Base-by-base conservation (phyloP, 2,888 invertebrate genomes). In the Dorcus hopei region DNA sequence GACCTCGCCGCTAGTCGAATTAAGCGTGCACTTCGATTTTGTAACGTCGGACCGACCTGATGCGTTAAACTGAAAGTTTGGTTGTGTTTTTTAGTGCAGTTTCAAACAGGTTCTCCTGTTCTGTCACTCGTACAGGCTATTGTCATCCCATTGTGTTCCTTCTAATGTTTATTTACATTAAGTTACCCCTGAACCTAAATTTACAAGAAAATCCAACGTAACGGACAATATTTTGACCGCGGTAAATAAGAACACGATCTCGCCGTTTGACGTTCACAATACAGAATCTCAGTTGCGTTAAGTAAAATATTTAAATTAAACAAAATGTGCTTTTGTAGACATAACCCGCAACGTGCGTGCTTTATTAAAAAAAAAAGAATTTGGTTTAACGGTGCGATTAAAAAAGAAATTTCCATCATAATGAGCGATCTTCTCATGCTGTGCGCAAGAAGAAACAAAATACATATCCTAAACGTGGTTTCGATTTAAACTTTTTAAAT, bases 121-220 rank as follows among this genome's bases (percentile, higher is more conserved):
- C 62, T 65, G 64, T 63, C 63, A 64, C 49, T 62, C 58, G 52
- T 58, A 59, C 54, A 61, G 59, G 61, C 59, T 62, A 65, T 65
- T 65, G 63, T 64, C 59, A 58, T 59, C 64, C 63, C 61, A 62
- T 65, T 64, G 63, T 63, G 61, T 61, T 58, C 62, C 47, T 55
- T 50, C 51, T 57, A 53, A 33, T 65, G 63, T 65, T 65, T 65
- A 65, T 65, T 65, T 65, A 65, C 65, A 58, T 61, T 64, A 61
- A 61, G 52, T 58, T 54, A 54, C 60, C 63, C 63, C 45, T 11
- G 23, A 33, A 33, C 26, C 26, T 33, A 33, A 33, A 33, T 33
- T 33, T 33, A 33, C 26, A 33, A 33, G 26, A 33, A 33, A 33
- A 1, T 33, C 26, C 6, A 33, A 33, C 26, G 7, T 33, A 33